phyloP scores from a whole-genome alignment of 2,888 invertebrate genomes.

The Prenolepis imparis region DNA sequence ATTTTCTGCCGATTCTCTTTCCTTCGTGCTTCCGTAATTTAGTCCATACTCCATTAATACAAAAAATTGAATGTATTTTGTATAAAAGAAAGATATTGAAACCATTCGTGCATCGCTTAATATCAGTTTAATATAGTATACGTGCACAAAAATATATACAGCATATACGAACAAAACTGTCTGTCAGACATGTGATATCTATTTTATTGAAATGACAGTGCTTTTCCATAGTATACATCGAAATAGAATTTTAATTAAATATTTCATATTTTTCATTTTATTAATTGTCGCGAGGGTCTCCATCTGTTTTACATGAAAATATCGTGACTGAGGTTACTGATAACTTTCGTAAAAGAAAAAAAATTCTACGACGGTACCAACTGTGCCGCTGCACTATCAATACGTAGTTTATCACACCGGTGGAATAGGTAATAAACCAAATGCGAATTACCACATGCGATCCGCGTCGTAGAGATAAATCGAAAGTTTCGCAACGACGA shows the following conservation, averaged over 20 bases:
- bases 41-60: background rate
- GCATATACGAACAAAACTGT: background rate
- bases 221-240: background rate
- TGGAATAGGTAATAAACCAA: constrained; percentile 59
- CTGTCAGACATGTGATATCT: background rate
- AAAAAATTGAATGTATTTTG: constrained; percentile 11
- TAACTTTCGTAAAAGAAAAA: background rate
- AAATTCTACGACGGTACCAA: constrained; percentile 8
- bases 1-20: constrained; percentile 5
- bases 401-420: constrained; percentile 23
- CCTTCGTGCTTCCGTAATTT: constrained; percentile 10
- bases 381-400: constrained; percentile 22
- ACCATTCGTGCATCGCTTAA: background rate
- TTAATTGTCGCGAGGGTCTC: background rate
- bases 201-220: background rate
- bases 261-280: background rate
- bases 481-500: constrained; percentile 41
- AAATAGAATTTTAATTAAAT: constrained; percentile 16
- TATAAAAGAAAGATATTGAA: background rate
- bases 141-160: background rate
- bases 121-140: background rate
- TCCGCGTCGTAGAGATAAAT: constrained; percentile 60
- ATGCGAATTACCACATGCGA: constrained; percentile 55
- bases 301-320: background rate
- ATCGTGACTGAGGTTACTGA: background rate